Evolutionary conservation across 2,113 vertebrate species (phyloP).

Genomic region (Scomber japonicus): DNA sequence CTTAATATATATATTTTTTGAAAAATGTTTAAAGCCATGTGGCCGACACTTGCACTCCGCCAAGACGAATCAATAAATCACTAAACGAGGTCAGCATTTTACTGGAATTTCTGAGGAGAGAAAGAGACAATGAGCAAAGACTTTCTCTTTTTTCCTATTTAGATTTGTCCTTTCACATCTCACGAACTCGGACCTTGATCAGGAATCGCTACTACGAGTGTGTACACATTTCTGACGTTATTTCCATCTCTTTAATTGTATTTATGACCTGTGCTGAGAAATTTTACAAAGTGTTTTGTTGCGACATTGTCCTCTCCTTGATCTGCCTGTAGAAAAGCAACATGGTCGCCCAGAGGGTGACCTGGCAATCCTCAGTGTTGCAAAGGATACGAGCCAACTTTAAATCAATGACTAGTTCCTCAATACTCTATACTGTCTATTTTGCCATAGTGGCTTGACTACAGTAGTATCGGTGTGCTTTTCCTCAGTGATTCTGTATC

Average conservation of each 20-base stretch:
- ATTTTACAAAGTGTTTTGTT: constrained; percentile 75
- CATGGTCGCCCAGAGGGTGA: constrained; percentile 54
- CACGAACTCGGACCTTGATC: constrained; percentile 46
- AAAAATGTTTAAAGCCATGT: constrained; percentile 75
- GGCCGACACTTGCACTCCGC: constrained; percentile 78
- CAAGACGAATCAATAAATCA: constrained; percentile 78
- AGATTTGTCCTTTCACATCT: constrained; percentile 37
- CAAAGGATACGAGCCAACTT: constrained; percentile 76
- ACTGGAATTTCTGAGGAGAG: constrained; percentile 42
- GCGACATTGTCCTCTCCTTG: constrained; percentile 70
- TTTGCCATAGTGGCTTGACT: constrained; percentile 79
- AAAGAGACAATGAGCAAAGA: constrained; percentile 61
- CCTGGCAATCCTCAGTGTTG: constrained; percentile 67
- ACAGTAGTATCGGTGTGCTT: constrained; percentile 80
- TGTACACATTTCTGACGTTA: constrained; percentile 62
- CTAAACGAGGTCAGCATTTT: constrained; percentile 66
- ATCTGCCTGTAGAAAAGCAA: constrained; percentile 79
- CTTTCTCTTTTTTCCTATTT: constrained; percentile 53
- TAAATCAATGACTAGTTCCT: constrained; percentile 64
- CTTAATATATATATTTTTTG: constrained; percentile 66
- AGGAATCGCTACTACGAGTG: constrained; percentile 64
- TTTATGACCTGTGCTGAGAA: constrained; percentile 78
- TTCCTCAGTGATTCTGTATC: constrained; percentile 81
- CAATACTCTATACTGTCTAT: constrained; percentile 69
- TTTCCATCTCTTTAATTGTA: constrained; percentile 72